Evolutionary conservation across 1,140 invertebrate species (phyloP).

Genomic region (Ridgeia piscesae): DNA sequence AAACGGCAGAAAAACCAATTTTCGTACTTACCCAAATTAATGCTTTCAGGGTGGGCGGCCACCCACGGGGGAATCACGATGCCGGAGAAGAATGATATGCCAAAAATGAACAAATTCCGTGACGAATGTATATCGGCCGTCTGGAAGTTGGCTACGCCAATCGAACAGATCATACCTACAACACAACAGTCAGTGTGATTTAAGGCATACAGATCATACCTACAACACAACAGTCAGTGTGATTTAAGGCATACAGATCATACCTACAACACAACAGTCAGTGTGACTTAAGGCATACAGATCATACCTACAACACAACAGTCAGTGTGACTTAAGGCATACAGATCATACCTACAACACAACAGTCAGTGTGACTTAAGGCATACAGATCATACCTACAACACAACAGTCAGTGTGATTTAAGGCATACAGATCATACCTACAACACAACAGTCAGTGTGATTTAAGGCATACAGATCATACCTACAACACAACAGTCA

Average conservation of each 20-base stretch:
- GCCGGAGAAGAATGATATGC: slow-evolving; percentile 27
- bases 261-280: neutral
- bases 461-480: too few relatives aligned
- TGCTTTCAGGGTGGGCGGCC: slow-evolving; percentile 30
- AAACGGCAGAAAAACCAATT: slow-evolving; percentile 40
- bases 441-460: neutral
- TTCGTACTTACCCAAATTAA: slow-evolving; percentile 28
- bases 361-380: neutral
- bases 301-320: neutral
- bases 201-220: neutral
- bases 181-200: neutral
- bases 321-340: too few relatives aligned
- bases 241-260: too few relatives aligned
- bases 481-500: neutral
- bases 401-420: neutral
- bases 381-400: neutral
- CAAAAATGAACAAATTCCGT: slow-evolving; percentile 25
- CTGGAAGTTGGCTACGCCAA: slow-evolving; percentile 27
- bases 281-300: too few relatives aligned
- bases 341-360: neutral
- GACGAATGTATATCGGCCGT: slow-evolving; percentile 26
- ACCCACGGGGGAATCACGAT: slow-evolving; percentile 65
- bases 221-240: neutral
- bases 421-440: neutral
- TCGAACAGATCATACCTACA: neutral